Evolutionary conservation across 2,797 vertebrate species (phyloP).

Genomic region (Sebastes oblongus): DNA sequence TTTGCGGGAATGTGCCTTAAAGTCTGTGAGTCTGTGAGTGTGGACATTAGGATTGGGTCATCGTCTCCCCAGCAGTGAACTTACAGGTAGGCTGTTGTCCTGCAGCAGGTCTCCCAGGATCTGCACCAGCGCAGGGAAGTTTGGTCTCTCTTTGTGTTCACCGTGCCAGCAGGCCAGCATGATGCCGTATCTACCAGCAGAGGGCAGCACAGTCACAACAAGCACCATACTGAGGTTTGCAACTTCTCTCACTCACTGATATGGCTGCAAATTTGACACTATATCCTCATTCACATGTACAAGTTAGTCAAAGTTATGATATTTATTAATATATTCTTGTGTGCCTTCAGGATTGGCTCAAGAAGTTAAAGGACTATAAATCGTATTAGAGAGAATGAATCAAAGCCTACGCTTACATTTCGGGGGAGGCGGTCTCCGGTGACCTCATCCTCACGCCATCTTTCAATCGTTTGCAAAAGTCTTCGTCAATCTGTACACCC

Average conservation of each 20-base stretch:
- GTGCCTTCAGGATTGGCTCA: not conserved
- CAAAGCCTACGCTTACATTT: constrained; percentile 86
- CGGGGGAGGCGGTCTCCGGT: constrained; percentile 93
- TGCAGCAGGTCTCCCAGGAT: constrained; percentile 94
- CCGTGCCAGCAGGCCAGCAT: constrained; percentile 98
- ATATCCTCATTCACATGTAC: not conserved
- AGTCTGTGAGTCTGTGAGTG: too few relatives aligned
- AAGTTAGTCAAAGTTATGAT: not conserved
- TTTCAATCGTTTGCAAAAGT: constrained; percentile 93
- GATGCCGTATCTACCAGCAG: constrained; percentile 90
- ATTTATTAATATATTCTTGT: not conserved
- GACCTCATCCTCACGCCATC: constrained; percentile 96
- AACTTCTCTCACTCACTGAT: not conserved
- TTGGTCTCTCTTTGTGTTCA: constrained; percentile 93
- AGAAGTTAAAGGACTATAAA: not conserved
- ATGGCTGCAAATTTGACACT: too few relatives aligned
- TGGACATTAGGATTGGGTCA: too few relatives aligned
- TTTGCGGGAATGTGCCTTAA: rapidly evolving
- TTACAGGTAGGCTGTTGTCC: constrained; percentile 89
- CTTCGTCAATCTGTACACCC: constrained; percentile 97
- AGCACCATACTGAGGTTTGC: not conserved
- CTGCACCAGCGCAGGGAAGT: constrained; percentile 92
- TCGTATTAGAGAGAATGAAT: not conserved
- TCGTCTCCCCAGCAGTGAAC: constrained; percentile 9
- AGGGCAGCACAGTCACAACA: constrained; percentile 58